Percentiles rank a stretch among this genome's conserved stretches.
Conservation (phyloP, 2,113 vertebrate species). For the Irena cyanogastra region DNA sequence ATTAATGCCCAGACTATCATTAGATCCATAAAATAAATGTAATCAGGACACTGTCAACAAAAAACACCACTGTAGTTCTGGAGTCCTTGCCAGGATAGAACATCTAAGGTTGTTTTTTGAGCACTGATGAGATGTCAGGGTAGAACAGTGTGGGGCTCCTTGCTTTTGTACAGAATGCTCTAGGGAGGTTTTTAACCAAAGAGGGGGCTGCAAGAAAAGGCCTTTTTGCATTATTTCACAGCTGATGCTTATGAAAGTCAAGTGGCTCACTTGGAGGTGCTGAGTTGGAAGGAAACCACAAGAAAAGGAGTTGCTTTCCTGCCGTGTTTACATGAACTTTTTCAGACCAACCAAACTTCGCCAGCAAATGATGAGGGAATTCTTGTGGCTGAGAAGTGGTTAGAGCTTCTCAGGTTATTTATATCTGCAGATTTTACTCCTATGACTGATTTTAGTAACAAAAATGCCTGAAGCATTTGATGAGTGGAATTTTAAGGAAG, state of each 20-base stretch:
- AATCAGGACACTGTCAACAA: neutral
- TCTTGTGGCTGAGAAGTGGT: neutral
- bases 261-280: neutral
- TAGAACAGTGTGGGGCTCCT: neutral
- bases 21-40: neutral
- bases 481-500: neutral
- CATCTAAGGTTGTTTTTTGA: neutral
- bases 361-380: neutral
- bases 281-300: neutral
- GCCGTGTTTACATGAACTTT: neutral
- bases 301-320: neutral
- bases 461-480: neutral
- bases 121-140: neutral
- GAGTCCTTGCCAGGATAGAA: neutral
- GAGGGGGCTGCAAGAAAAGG: neutral
- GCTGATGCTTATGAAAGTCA: neutral
- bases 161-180: neutral
- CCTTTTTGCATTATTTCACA: neutral
- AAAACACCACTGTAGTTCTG: neutral
- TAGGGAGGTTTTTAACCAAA: neutral
- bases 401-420: neutral
- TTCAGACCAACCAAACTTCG: neutral
- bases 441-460: neutral
- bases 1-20: neutral
- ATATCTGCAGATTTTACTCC: neutral